Conservation (phyloP, 2,797 vertebrate species). For the Sebastolobus alascanus region DNA sequence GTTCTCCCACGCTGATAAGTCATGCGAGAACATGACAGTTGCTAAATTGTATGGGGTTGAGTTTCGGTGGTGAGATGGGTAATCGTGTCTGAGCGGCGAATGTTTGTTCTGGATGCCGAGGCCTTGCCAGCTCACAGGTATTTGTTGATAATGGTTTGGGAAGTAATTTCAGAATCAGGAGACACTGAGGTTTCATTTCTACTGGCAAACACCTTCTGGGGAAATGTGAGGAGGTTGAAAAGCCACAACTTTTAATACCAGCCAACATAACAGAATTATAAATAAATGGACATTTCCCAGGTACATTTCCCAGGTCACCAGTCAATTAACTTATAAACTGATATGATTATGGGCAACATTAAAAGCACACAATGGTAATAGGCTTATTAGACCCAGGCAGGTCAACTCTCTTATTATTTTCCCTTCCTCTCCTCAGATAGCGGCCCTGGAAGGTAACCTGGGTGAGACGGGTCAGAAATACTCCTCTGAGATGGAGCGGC, state of each 20-base stretch:
- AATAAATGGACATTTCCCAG: slow-evolving; percentile 1
- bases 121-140: slow-evolving; percentile 39
- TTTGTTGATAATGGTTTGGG: slow-evolving; percentile 51
- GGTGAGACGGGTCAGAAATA: slow-evolving; percentile 84
- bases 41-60: slow-evolving; percentile 34
- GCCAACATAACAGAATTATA: not conserved
- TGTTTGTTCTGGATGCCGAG: slow-evolving; percentile 48
- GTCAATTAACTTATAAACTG: not conserved
- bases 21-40: slow-evolving; percentile 25
- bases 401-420: not conserved
- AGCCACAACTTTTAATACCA: not conserved
- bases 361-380: not conserved
- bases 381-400: not conserved
- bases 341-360: not conserved
- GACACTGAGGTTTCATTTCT: slow-evolving; percentile 31
- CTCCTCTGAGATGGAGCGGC: slow-evolving; percentile 83
- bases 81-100: slow-evolving; percentile 32
- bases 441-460: slow-evolving; percentile 86
- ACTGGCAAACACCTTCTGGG: slow-evolving; percentile 12
- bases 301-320: not conserved
- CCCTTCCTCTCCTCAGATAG: slow-evolving; percentile 63
- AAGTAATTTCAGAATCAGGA: slow-evolving; percentile 53
- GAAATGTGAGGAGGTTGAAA: slow-evolving; percentile 8
- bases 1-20: slow-evolving; percentile 38
- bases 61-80: slow-evolving; percentile 22